These are phyloP conservation scores for Agraylea sexmaculata DNA, from an alignment of 1,140 invertebrate genomes.

Conservation along the genomic window DNA sequence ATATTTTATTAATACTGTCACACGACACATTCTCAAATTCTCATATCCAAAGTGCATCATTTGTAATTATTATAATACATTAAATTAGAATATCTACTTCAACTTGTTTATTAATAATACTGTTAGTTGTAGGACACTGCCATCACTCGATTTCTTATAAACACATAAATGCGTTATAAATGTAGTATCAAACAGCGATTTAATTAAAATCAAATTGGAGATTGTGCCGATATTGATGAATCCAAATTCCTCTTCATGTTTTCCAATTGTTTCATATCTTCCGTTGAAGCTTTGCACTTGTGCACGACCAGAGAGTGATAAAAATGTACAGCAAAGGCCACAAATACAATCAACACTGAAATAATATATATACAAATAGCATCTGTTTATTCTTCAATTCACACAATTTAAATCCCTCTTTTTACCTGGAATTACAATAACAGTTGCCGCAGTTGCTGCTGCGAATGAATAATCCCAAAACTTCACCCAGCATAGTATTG, in stretches of 20 bases:
- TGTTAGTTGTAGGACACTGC: too few relatives aligned
- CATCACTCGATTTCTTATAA: too few relatives aligned
- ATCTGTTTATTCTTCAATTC: not conserved
- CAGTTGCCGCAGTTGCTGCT: constrained; percentile 70
- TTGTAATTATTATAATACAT: too few relatives aligned
- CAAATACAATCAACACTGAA: constrained; percentile 67
- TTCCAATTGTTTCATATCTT: constrained; percentile 58
- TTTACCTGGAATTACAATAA: constrained; percentile 69
- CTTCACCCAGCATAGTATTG: constrained; percentile 83
- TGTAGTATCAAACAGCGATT: too few relatives aligned
- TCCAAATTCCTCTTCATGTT: constrained; percentile 59
- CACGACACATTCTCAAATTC: too few relatives aligned
- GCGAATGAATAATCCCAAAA: constrained; percentile 71
- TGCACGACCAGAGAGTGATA: constrained; percentile 78
- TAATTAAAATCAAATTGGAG: constrained; percentile 20
- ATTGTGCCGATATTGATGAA: constrained; percentile 38
- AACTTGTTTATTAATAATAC: too few relatives aligned
- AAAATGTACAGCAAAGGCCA: constrained; percentile 81
- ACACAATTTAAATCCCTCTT: not conserved
- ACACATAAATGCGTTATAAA: too few relatives aligned
- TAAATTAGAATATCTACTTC: too few relatives aligned
- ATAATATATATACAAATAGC: constrained; percentile 17
- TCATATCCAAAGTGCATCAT: too few relatives aligned
- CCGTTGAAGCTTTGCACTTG: constrained; percentile 58
- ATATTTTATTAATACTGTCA: too few relatives aligned